Evolutionary conservation across 2,113 vertebrate species (phyloP).

Genomic region (Gila orcuttii): DNA sequence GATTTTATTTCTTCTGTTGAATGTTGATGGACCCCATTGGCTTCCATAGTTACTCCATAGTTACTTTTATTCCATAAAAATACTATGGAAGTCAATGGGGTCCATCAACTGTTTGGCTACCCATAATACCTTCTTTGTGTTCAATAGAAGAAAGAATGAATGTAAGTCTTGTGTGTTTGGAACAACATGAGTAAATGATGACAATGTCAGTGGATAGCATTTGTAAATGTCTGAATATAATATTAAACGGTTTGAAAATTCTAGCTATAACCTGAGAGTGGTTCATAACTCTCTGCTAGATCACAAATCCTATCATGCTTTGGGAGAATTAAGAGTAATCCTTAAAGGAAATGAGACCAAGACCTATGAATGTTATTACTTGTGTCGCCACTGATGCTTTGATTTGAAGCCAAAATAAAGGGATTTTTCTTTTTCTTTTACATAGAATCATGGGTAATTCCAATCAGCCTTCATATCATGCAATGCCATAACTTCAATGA

Average conservation of each 20-base stretch:
- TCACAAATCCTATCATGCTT: constrained; percentile 18
- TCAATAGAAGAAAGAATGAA: no score
- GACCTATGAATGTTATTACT: constrained; percentile 1
- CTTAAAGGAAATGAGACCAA: constrained; percentile 22
- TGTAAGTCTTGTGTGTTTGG: background rate
- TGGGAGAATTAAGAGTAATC: background rate
- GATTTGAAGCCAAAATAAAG: background rate
- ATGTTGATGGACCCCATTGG: no score
- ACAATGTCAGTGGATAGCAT: background rate
- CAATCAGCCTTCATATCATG: background rate
- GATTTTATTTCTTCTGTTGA: no score
- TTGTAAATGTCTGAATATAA: background rate
- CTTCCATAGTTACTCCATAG: no score
- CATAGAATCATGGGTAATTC: background rate
- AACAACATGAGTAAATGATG: background rate
- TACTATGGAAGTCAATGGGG: no score
- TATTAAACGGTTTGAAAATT: background rate
- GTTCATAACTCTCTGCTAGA: background rate
- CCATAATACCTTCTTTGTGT: no score
- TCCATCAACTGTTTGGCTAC: no score
- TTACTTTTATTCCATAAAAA: no score
- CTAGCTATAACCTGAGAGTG: background rate
- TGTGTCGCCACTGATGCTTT: background rate
- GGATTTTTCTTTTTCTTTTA: background rate
- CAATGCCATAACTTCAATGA: background rate